phyloP scores from a whole-genome alignment of 2,113 vertebrate species.

The Paradoxurus hermaphroditus region DNA sequence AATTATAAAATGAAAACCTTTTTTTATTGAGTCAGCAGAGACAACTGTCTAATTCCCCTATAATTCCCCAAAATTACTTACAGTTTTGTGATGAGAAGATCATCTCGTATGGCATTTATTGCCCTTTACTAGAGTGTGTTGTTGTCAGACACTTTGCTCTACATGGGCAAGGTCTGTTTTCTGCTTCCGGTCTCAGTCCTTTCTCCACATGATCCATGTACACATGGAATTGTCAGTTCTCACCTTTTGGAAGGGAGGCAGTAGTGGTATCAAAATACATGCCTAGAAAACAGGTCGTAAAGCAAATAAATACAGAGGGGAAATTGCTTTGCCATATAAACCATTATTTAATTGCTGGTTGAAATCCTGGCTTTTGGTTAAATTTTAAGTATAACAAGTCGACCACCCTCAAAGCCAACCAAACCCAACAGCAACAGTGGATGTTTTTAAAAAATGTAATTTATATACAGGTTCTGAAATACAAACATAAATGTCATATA shows the following conservation, averaged over 20 bases:
- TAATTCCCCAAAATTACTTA: slow-evolving; percentile 51
- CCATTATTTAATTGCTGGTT: slow-evolving; percentile 27
- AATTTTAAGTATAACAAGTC: neutral
- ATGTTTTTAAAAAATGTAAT: neutral
- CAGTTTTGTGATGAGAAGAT: slow-evolving; percentile 42
- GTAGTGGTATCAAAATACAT: slow-evolving; percentile 34
- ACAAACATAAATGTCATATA: neutral
- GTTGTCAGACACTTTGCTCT: neutral
- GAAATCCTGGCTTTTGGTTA: slow-evolving; percentile 10
- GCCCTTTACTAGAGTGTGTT: neutral
- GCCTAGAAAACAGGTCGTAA: slow-evolving; percentile 60
- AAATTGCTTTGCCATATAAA: slow-evolving; percentile 20
- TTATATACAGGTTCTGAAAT: neutral
- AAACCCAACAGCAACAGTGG: neutral
- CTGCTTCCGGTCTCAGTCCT: neutral
- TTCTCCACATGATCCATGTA: slow-evolving; percentile 24
- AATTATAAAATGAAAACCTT: slow-evolving; percentile 38
- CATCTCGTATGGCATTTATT: neutral
- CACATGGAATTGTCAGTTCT: neutral
- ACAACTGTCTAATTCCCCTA: neutral
- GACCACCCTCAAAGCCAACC: neutral
- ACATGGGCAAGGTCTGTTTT: neutral
- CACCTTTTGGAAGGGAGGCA: neutral
- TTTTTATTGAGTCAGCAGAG: slow-evolving; percentile 25
- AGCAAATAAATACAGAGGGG: slow-evolving; percentile 23